Conservation (phyloP, 2,113 vertebrate species). For the Hydrolagus affinis region DNA sequence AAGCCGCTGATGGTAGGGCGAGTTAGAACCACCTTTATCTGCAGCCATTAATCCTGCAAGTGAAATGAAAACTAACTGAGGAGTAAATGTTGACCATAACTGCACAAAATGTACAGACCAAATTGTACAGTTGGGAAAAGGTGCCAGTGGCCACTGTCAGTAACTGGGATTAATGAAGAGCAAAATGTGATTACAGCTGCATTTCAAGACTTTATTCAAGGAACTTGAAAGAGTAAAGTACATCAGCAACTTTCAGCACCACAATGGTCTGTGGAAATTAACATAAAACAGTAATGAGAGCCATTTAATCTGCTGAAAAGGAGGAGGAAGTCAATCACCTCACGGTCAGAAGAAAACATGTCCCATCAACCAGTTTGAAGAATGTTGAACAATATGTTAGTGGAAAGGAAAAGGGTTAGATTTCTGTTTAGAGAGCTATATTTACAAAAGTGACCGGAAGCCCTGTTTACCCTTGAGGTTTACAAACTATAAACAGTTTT, state of each 20-base stretch:
- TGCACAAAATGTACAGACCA: neutral
- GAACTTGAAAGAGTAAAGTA: slow-evolving; percentile 16
- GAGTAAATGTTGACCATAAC: no score
- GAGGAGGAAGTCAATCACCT: neutral
- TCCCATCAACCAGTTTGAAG: neutral
- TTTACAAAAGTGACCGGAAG: neutral
- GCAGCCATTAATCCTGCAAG: no score
- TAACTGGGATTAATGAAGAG: slow-evolving; percentile 8
- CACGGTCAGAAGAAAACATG: neutral
- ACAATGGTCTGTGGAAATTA: neutral
- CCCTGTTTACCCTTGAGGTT: no score
- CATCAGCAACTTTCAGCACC: slow-evolving; percentile 6
- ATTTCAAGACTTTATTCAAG: neutral
- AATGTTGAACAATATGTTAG: neutral
- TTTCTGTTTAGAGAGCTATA: neutral
- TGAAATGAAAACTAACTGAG: no score
- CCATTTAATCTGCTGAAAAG: neutral
- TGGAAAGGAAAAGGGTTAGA: neutral
- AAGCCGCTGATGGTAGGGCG: no score
- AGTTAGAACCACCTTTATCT: no score
- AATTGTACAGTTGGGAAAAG: no score
- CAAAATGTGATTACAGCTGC: slow-evolving; percentile 1
- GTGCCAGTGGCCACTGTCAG: neutral
- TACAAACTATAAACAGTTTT: neutral
- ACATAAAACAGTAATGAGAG: slow-evolving; percentile 23